These are phyloP conservation scores for Seira sanloemensis DNA, from an alignment of 2,888 invertebrate genomes.

Conservation along the genomic window DNA sequence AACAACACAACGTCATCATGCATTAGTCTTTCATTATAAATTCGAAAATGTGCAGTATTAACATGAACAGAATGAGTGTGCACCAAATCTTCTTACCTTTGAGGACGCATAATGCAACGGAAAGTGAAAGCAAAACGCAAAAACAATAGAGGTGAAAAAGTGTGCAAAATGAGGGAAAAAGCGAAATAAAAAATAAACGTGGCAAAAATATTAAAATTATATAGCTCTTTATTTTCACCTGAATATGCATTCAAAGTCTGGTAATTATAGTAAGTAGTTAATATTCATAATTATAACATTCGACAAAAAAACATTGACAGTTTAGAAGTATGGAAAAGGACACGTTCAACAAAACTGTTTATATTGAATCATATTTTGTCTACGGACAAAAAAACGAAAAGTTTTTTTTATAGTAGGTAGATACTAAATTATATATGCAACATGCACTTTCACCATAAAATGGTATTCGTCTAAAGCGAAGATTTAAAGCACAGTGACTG, in stretches of 20 bases:
- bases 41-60: too few species aligned
- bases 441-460: slow-evolving; percentile 29
- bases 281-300: slow-evolving; percentile 44
- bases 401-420: too few species aligned
- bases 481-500: too few species aligned
- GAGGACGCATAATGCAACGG: too few species aligned
- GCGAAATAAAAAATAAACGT: slow-evolving; percentile 19
- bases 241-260: slow-evolving; percentile 58
- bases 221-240: slow-evolving; percentile 58
- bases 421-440: too few species aligned
- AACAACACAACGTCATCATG: too few species aligned
- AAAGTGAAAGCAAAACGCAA: slow-evolving; percentile 23
- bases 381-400: slow-evolving; percentile 23
- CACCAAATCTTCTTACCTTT: too few species aligned
- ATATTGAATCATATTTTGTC: not conserved
- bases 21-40: too few species aligned
- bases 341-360: slow-evolving; percentile 24
- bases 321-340: slow-evolving; percentile 51
- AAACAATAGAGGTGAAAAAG: too few species aligned
- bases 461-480: too few species aligned
- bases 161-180: too few species aligned
- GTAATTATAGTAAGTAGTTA: slow-evolving; percentile 63
- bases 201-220: slow-evolving; percentile 33
- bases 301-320: slow-evolving; percentile 52
- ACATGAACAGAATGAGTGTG: not conserved